Conservation (phyloP, 2,888 invertebrate genomes). For the Trissolcus brochymenae region DNA sequence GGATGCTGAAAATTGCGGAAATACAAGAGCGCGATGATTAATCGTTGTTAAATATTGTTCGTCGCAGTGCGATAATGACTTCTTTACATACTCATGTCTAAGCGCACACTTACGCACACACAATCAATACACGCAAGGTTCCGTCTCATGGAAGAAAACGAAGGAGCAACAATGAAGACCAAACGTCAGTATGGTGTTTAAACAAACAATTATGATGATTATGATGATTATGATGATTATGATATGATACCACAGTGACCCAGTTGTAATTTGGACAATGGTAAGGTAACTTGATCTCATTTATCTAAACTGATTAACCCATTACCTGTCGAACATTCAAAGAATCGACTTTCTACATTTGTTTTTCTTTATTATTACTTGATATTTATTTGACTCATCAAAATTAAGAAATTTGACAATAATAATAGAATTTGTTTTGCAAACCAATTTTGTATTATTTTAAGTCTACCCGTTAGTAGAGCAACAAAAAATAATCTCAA, state of each 20-base stretch:
- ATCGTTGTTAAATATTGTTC: not conserved
- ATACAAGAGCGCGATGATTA: not conserved
- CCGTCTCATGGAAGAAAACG: slow-evolving; percentile 3
- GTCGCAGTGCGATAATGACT: slow-evolving; percentile 41
- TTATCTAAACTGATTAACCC: slow-evolving; percentile 8
- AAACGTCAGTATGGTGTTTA: slow-evolving; percentile 42
- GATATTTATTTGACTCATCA: no score
- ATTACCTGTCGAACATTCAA: no score
- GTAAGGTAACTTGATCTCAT: slow-evolving; percentile 65
- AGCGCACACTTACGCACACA: slow-evolving; percentile 8
- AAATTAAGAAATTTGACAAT: no score
- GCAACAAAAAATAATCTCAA: no score
- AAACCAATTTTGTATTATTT: no score
- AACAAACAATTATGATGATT: slow-evolving; percentile 43
- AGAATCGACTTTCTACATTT: no score
- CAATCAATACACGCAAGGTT: slow-evolving; percentile 21
- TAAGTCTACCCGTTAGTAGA: no score
- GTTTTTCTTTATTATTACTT: no score
- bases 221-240: slow-evolving; percentile 44
- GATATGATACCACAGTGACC: slow-evolving; percentile 50
- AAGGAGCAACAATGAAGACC: slow-evolving; percentile 41
- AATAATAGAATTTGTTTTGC: no score
- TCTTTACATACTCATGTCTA: slow-evolving; percentile 2
- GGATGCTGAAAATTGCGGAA: no score
- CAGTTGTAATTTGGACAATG: slow-evolving; percentile 54